Evolutionary conservation across 2,888 invertebrate genomes (phyloP), one percentile per base, ranked within the genome.

Genomic region (Polymixis lichenea): DNA sequence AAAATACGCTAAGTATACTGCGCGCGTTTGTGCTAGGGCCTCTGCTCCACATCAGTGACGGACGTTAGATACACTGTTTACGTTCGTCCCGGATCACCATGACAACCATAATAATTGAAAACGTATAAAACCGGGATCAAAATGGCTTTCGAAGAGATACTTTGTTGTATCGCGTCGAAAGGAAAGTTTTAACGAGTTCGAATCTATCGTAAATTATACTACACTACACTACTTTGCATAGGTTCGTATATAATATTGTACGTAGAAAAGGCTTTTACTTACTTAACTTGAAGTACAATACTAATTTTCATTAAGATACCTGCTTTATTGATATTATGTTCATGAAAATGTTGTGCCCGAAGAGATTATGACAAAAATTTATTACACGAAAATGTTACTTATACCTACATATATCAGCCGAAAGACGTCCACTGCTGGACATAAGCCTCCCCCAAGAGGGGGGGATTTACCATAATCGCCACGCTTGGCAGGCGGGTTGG

Each of bases 141-240:
- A 67, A 64, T 71, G 17, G 65, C 68, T 73, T 61, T 65, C 46
- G 60, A 58, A 58, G 38, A 67, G 75, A 77, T 81, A 78, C 77
- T 86, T 77, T 56, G 86, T 86, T 79, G 75, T 80, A 73, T 77
- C 53, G 68, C 56, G 56, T 73, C 58, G 75, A 74, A 73, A 69
- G 53, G 58, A 70, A 86, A 84, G 74, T 84, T 86, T 80, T 86
- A 86, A 86, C 86, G 80, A 86, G 85, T 82, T 86, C 22, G 64
- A 62, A 82, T 80, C 64, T 60, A 82, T 78, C 62, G 77, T 82
- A 70, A 75, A 76, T 71, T 71, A 65, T 72, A 72, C 22, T 49
- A 55, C 53, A 76, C 46, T 75, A 55, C 53, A 76, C 46, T 75
- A 64, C 43, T 84, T 75, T 72, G 53, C 75, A 70, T 78, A 66